Evolutionary conservation across 1,140 invertebrate species (phyloP).

Genomic region (Drosophila pectinifera): DNA sequence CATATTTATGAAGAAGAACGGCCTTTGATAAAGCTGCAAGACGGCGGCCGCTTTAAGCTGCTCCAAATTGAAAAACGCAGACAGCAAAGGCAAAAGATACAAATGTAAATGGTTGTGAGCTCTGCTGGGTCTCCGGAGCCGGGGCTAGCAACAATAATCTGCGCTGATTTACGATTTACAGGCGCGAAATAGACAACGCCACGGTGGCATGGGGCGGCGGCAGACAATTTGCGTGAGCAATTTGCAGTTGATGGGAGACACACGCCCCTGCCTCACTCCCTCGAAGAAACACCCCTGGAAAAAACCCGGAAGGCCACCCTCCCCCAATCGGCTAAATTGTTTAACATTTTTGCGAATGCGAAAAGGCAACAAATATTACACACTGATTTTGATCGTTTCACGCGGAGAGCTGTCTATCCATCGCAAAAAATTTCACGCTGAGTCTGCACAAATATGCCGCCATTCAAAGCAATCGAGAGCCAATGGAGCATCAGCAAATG

Average conservation of each 20-base stretch:
- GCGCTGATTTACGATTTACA: conserved; percentile 80
- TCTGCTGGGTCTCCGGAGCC: conserved; percentile 1
- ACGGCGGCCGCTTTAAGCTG: conserved; percentile 72
- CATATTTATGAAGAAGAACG: conserved; percentile 83
- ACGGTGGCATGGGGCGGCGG: conserved; percentile 30
- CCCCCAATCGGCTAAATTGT: conserved; percentile 28
- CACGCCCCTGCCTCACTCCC: conserved; percentile 38
- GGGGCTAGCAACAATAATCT: conserved; percentile 74
- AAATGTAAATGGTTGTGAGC: conserved; percentile 72
- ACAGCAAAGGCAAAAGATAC: conserved; percentile 62
- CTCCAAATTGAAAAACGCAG: conserved; percentile 78
- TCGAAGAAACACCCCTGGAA: not conserved
- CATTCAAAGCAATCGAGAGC: conserved; percentile 16
- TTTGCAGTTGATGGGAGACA: conserved; percentile 76
- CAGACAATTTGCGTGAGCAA: conserved; percentile 78
- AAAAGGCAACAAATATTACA: conserved; percentile 61
- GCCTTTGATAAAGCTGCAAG: conserved; percentile 66
- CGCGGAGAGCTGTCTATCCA: conserved; percentile 16
- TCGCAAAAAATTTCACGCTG: conserved; percentile 47
- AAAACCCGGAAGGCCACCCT: not conserved
- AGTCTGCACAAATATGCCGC: conserved; percentile 37
- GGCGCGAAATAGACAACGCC: conserved; percentile 76
- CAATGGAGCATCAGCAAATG: conserved; percentile 44
- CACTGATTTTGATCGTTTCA: conserved; percentile 67
- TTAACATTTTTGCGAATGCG: conserved; percentile 53